These are phyloP conservation scores for Coptotermes formosanus DNA, from an alignment of 1,140 invertebrate species.

Conservation along the genomic window DNA sequence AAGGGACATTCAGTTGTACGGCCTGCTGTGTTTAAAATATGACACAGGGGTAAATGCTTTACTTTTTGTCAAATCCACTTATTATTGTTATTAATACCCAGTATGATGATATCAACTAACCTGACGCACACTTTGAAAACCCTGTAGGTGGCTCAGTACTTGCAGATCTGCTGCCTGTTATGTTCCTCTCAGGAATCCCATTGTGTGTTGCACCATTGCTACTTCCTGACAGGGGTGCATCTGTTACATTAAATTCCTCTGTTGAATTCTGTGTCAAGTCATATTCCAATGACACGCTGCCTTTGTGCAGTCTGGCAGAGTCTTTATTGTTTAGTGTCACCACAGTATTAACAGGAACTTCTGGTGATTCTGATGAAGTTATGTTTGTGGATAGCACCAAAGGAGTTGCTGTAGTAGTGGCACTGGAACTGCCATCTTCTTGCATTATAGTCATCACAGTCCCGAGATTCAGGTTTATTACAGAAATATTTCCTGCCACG, in stretches of 20 bases:
- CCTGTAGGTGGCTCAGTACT: background rate
- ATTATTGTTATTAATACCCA: background rate
- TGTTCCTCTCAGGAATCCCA: background rate
- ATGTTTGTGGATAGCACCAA: background rate
- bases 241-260: background rate
- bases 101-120: slow-evolving; percentile 3
- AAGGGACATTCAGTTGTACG: too few relatives aligned
- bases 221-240: background rate
- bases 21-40: too few relatives aligned
- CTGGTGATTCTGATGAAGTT: slow-evolving; percentile 31
- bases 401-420: background rate
- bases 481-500: background rate
- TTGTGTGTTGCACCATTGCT: background rate
- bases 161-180: background rate
- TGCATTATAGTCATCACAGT: background rate
- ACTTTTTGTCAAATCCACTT: too few relatives aligned
- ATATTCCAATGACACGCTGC: background rate
- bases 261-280: background rate
- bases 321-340: background rate
- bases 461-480: background rate
- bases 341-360: background rate
- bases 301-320: background rate
- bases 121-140: slow-evolving; percentile 53
- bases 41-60: too few relatives aligned
- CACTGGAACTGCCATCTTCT: background rate